These are phyloP conservation scores for Eupeodes corollae DNA, from an alignment of 1,140 invertebrate species.

Conservation along the genomic window DNA sequence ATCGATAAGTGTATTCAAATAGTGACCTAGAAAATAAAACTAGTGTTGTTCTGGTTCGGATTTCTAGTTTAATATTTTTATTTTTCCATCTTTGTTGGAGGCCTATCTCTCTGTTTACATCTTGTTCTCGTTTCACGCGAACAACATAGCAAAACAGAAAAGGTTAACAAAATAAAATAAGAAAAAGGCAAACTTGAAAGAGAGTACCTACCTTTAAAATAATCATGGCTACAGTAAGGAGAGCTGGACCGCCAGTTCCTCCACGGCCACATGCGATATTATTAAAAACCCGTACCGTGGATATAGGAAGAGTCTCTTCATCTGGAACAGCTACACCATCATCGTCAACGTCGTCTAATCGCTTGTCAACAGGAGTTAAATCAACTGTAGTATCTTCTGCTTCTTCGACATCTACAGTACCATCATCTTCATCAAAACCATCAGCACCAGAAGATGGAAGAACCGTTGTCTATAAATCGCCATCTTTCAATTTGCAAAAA, in stretches of 20 bases:
- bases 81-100: too few relatives aligned
- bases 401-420: slow-evolving; percentile 5
- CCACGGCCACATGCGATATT: slow-evolving; percentile 22
- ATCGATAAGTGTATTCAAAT: too few relatives aligned
- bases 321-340: neutral
- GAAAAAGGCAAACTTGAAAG: too few relatives aligned
- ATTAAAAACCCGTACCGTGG: slow-evolving; percentile 4
- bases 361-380: neutral
- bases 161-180: too few relatives aligned
- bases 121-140: too few relatives aligned
- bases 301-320: slow-evolving; percentile 1
- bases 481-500: slow-evolving; percentile 29
- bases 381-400: slow-evolving; percentile 6
- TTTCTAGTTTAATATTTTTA: too few relatives aligned
- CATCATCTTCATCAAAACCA: slow-evolving; percentile 5
- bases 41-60: too few relatives aligned
- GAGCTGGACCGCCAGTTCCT: slow-evolving; percentile 31
- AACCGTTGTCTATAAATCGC: slow-evolving; percentile 34
- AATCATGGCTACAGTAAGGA: slow-evolving; percentile 19
- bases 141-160: too few relatives aligned
- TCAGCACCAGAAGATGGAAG: slow-evolving; percentile 26
- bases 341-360: neutral
- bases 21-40: too few relatives aligned
- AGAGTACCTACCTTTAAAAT: too few relatives aligned
- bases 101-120: too few relatives aligned